phyloP scores from a whole-genome alignment of 2,113 vertebrate species.

The Nannobrachium achirus region DNA sequence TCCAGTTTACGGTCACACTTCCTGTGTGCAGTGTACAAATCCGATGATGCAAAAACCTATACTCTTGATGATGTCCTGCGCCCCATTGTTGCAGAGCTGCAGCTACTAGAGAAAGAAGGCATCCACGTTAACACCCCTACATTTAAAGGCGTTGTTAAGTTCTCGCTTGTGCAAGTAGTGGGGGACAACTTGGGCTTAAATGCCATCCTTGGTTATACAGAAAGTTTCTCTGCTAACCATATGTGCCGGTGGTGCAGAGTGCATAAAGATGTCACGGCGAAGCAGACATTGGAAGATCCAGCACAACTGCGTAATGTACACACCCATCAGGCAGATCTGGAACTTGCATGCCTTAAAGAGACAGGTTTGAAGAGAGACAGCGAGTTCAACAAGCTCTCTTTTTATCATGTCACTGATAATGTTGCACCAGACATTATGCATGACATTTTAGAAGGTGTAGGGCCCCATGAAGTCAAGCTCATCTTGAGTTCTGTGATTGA shows the following conservation, averaged over 20 bases:
- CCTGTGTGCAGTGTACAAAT: no score
- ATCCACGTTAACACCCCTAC: neutral
- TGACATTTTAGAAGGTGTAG: conserved; percentile 15
- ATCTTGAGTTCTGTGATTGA: conserved; percentile 23
- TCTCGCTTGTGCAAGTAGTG: conserved; percentile 4
- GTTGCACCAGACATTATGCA: conserved; percentile 18
- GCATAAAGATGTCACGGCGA: neutral
- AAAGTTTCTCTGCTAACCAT: conserved; percentile 7
- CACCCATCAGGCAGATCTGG: neutral
- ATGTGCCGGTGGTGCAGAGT: conserved; percentile 7
- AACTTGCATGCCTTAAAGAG: neutral
- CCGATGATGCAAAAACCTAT: conserved; percentile 3
- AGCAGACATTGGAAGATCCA: neutral
- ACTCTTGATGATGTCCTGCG: conserved; percentile 2
- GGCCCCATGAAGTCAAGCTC: conserved; percentile 19
- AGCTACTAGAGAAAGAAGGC: neutral
- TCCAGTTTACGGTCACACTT: no score
- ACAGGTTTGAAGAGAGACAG: conserved; percentile 12
- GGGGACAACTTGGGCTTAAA: no score
- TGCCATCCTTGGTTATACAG: conserved; percentile 2
- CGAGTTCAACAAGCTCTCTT: neutral
- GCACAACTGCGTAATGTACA: neutral
- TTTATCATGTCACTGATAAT: conserved; percentile 11
- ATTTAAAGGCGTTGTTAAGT: conserved; percentile 6
- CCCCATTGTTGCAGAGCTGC: conserved; percentile 6